phyloP scores from a whole-genome alignment of 2,113 vertebrate species.

The Cyprinodon brontotheroides region DNA sequence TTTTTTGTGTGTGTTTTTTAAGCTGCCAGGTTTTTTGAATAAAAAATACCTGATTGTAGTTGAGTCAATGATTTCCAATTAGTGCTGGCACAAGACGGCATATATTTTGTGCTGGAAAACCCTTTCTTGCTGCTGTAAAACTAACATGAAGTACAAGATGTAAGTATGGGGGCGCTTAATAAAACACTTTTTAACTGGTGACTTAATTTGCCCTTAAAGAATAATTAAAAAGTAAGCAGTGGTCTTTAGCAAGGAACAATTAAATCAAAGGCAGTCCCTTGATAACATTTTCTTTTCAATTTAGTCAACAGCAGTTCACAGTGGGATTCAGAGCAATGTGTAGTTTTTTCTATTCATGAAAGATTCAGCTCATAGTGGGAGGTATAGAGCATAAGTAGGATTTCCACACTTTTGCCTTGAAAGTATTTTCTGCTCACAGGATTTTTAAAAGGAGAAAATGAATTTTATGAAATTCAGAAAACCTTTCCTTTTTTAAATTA shows the following conservation, averaged over 20 bases:
- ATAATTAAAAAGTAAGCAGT: not conserved
- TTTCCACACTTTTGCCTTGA: slow-evolving; percentile 11
- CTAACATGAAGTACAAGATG: not conserved
- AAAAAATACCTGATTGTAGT: not conserved
- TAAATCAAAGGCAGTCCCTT: not conserved
- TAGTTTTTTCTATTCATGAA: slow-evolving; percentile 8
- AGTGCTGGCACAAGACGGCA: not conserved
- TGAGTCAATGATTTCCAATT: not conserved
- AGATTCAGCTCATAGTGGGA: not conserved
- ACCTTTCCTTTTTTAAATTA: not conserved
- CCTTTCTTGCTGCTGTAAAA: not conserved
- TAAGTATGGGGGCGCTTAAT: not conserved
- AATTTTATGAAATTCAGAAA: slow-evolving; percentile 1
- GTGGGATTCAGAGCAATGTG: slow-evolving; percentile 13
- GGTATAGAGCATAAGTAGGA: slow-evolving; percentile 2
- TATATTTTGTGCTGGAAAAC: not conserved
- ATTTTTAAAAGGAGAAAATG: not conserved
- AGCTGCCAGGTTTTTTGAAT: not conserved
- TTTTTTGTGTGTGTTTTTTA: too few relatives aligned
- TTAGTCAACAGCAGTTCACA: not conserved
- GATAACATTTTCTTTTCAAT: not conserved
- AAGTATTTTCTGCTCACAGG: not conserved
- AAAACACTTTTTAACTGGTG: too few relatives aligned
- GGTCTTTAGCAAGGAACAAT: not conserved
- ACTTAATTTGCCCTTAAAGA: too few relatives aligned